Evolutionary conservation across 2,888 invertebrate species (phyloP), one percentile per base, ranked within the genome.

Genomic region (Eucera pruinosa): DNA sequence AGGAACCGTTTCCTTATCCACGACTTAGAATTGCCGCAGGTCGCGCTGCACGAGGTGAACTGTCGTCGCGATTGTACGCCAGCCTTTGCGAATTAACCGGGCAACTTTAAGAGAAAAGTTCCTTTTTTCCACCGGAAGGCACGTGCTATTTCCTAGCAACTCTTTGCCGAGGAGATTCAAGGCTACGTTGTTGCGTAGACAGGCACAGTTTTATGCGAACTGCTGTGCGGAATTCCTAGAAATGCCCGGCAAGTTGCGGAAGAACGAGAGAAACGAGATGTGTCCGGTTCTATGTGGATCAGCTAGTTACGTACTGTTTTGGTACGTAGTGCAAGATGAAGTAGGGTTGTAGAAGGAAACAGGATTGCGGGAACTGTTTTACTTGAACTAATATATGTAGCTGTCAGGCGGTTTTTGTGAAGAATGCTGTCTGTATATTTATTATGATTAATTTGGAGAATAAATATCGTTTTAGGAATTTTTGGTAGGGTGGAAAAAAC

Each of bases 101-200:
- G 43, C 36, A 76, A 74, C 74, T 76, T 76, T 58, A 57, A 67
- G 62, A 57, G 74, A 76, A 76, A 74, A 74, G 50, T 74, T 75
- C 7, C 7, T 33, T 33, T 33, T 33, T 33, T 33, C 4, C 33
- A 33, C 62, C 33, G 11, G n/a, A n/a, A n/a, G n/a, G n/a, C n/a
- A n/a, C 13, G 23, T 30, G 11, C 25, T 25, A 55, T 50, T 50
- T 61, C 30, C 23, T 11, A 15, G 52, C 71, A 30, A 52, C 23
- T 52, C 71, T 72, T 72, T 69, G 72, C 70, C 70, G 50, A 25
- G 27, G n/a, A 45, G 48, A 25, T n/a, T n/a, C 6, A 23, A 23
- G 41, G n/a, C 15, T 25, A 15, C 36, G 30, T 50, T 27, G 23
- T 36, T 48, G 36, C 23, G 30, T 30, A 36, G 27, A 45, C 39